These are phyloP conservation scores for Acronicta aceris DNA, from an alignment of 2,888 invertebrate genomes.

Conservation along the genomic window DNA sequence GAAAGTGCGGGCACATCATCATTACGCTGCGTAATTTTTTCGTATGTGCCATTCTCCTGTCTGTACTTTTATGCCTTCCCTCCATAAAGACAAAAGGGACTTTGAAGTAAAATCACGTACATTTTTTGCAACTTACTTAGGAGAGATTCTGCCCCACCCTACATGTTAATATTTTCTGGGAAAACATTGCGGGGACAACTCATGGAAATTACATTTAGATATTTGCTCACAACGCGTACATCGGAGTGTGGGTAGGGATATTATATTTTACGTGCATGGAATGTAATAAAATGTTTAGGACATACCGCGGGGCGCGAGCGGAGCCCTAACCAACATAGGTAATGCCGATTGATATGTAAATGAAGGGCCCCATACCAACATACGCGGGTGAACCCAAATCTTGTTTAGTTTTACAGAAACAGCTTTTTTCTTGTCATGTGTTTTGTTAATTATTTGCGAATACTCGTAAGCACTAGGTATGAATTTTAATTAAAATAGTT, in stretches of 20 bases:
- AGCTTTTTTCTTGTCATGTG: conserved; percentile 58
- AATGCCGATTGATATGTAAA: conserved; percentile 86
- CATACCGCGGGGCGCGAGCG: conserved; percentile 63
- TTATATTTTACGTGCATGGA: conserved; percentile 89
- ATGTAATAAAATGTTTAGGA: conserved; percentile 88
- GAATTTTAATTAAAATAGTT: conserved; percentile 40
- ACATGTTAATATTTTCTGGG: conserved; percentile 89
- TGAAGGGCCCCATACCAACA: conserved; percentile 78
- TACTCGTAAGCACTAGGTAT: conserved; percentile 20
- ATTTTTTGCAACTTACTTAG: conserved; percentile 90
- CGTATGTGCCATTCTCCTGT: conserved; percentile 86
- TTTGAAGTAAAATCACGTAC: conserved; percentile 90
- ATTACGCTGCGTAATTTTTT: conserved; percentile 88
- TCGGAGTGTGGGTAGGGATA: conserved; percentile 86
- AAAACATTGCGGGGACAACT: conserved; percentile 89
- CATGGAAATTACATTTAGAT: conserved; percentile 90
- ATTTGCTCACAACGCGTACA: conserved; percentile 87
- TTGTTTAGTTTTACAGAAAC: conserved; percentile 70
- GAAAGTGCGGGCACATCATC: conserved; percentile 87
- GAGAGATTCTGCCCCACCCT: conserved; percentile 88
- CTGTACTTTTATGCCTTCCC: conserved; percentile 88
- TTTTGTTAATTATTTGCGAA: conserved; percentile 54
- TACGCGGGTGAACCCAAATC: conserved; percentile 66
- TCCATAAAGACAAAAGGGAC: conserved; percentile 89
- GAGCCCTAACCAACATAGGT: conserved; percentile 71